Base-by-base conservation (phyloP, 2,888 invertebrate genomes). In the Heliconius charithonia region DNA sequence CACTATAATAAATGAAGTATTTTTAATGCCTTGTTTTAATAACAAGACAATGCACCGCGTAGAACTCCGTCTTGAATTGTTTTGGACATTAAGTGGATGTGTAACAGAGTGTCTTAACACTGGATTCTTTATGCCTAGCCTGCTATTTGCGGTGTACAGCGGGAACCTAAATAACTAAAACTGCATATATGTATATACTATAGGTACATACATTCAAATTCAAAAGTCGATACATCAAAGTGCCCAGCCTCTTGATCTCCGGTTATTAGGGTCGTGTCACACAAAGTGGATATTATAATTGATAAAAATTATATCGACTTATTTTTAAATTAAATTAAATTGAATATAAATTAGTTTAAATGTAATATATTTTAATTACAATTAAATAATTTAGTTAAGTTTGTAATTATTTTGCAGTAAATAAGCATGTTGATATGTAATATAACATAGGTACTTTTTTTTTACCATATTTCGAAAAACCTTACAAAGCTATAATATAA, bases 181-280 rank as follows among this genome's bases (percentile, higher is more conserved):
- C 27, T 63, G 25, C 27, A 63, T 51, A 51, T 7, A 51, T n/a
- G 9, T 59, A n/a, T 56, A 22, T 22, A 56, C 22, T 22, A 22
- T 56, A 19, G 4, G 1, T 56, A 37, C 10, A 45, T 51, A 71
- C 29, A 56, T 71, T 59, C 32, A 72, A 59, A 72, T 72, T 59
- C n/a, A 56, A 71, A 27, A 71, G 32, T 59, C 56, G 72, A 72
- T 72, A 72, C 72, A 59, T 72, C 72, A 72, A 32, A 29, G 59
- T 59, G 59, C 72, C 67, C 71, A 56, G 72, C 59, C 72, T 59
- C 72, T 32, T n/a, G 32, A 59, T 72, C 72, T 72, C 72, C 13
- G n/a, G 59, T 32, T 71, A 72, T 72, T 72, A 72, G 72, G 72
- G 72, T 59, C 72, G 72, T 25, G 59, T 72, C 72, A 72, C 72